These are phyloP conservation scores for Jacana jacana DNA, from an alignment of 2,113 vertebrate genomes.

Conservation along the genomic window DNA sequence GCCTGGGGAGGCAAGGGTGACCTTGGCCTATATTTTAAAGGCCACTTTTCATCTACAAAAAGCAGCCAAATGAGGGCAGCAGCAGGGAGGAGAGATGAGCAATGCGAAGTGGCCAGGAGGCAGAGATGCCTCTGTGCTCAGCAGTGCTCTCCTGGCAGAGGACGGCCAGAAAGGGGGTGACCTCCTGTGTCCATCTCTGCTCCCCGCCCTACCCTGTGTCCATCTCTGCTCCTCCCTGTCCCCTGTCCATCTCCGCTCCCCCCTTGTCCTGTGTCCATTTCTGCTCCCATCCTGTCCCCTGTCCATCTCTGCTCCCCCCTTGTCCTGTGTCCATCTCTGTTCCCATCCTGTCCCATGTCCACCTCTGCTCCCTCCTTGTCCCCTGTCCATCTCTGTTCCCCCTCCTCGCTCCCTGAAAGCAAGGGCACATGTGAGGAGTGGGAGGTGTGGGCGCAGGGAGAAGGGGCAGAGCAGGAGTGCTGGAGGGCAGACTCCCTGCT, in stretches of 20 bases:
- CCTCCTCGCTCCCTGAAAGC: neutral
- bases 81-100: slow-evolving; percentile 17
- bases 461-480: neutral
- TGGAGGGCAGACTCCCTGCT: rapidly evolving
- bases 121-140: neutral
- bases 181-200: neutral
- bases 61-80: slow-evolving; percentile 44
- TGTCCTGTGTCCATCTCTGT: neutral
- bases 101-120: neutral
- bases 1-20: neutral
- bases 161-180: neutral
- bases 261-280: too few relatives aligned
- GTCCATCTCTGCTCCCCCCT: neutral
- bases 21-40: slow-evolving; percentile 66
- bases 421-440: rapidly evolving
- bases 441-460: neutral
- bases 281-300: neutral
- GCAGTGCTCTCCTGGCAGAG: neutral
- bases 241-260: neutral
- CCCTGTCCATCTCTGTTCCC: rapidly evolving
- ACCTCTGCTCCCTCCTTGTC: neutral
- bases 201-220: neutral
- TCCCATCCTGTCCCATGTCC: neutral
- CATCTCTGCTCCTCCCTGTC: neutral
- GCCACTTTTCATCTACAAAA: slow-evolving; percentile 26